Evolutionary conservation across 2,113 vertebrate genomes (phyloP).

Genomic region (Poeciliopsis retropinna): DNA sequence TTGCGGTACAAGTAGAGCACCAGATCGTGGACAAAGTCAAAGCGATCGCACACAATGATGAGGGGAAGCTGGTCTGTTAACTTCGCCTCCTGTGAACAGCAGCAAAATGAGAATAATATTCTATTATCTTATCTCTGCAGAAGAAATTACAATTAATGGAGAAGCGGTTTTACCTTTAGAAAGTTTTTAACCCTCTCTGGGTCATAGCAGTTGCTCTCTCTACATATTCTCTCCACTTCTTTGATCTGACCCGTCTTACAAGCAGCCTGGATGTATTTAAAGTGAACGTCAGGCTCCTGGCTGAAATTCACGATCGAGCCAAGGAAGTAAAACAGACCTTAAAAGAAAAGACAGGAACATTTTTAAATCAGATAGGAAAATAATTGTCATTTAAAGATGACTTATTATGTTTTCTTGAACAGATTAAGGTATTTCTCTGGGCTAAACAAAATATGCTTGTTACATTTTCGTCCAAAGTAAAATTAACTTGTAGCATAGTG

Average conservation of each 20-base stretch:
- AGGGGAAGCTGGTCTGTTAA: conserved; percentile 93
- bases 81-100: conserved; percentile 85
- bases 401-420: no score
- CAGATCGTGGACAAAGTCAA: conserved; percentile 92
- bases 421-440: no score
- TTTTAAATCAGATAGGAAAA: background rate
- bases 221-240: conserved; percentile 93
- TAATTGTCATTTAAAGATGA: background rate
- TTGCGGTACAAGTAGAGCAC: conserved; percentile 92
- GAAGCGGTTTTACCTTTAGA: conserved; percentile 82
- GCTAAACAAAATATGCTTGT: no score
- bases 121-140: background rate
- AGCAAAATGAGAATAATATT: conserved; percentile 11
- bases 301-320: conserved; percentile 97
- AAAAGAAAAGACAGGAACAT: background rate
- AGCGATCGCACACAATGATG: conserved; percentile 93
- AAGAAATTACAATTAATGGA: background rate
- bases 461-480: no score
- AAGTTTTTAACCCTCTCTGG: conserved; percentile 94
- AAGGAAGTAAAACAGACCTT: conserved; percentile 94
- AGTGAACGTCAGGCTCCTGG: conserved; percentile 93
- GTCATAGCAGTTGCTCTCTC: conserved; percentile 93
- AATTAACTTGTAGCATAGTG: no score
- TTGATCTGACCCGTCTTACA: conserved; percentile 96
- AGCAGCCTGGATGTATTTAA: conserved; percentile 94